phyloP scores from a whole-genome alignment of 2,113 vertebrate species.

The Sciurus niger region DNA sequence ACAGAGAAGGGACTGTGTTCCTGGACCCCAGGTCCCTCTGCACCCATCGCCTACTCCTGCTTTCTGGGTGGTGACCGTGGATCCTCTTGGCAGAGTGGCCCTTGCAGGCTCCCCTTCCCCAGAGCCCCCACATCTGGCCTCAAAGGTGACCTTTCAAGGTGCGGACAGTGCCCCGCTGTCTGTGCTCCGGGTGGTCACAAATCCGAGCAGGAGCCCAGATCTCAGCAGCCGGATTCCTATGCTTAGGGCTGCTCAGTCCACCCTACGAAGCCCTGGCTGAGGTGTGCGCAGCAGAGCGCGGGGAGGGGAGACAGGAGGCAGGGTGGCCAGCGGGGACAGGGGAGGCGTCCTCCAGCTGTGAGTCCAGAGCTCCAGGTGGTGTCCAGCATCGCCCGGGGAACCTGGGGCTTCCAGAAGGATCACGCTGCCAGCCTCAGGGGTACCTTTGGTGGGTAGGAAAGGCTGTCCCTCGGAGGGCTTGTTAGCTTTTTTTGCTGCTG shows the following conservation, averaged over 20 bases:
- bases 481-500: too few relatives aligned
- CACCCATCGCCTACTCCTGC: not conserved
- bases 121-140: not conserved
- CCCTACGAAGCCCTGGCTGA: constrained; percentile 59
- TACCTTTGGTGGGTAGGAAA: not conserved
- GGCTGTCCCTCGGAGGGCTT: not conserved
- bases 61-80: not conserved
- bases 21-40: too few relatives aligned
- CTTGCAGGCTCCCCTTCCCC: not conserved
- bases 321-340: not conserved
- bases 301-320: constrained; percentile 39
- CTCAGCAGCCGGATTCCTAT: not conserved
- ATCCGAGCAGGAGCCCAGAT: constrained; percentile 41
- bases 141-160: constrained; percentile 33
- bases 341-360: not conserved
- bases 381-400: not conserved
- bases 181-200: not conserved
- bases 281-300: not conserved
- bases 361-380: not conserved
- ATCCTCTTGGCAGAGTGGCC: not conserved
- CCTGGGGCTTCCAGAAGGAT: not conserved
- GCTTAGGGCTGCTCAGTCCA: constrained; percentile 35
- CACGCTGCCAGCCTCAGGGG: not conserved
- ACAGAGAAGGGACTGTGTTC: too few relatives aligned
- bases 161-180: constrained; percentile 67